Base-by-base conservation (phyloP, 2,113 vertebrate genomes). In the Cercopithecus mona region DNA sequence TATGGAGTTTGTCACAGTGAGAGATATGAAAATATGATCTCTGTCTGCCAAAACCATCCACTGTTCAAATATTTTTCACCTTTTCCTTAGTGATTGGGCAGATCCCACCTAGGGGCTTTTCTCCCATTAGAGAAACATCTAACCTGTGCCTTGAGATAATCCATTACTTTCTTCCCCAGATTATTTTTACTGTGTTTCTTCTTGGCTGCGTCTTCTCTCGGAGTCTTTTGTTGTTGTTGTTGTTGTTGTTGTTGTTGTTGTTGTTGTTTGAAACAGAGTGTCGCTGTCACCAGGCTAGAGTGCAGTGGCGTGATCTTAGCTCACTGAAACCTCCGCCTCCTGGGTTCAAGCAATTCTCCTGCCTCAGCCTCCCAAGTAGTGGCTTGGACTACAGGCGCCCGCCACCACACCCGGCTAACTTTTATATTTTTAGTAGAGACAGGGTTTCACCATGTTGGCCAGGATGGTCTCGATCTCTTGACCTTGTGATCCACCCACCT, bases 1-100 rank as follows among this genome's bases (percentile, higher is more conserved):
- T 72, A 0, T 55, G 68, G 61, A 68, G 90, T 80, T 35, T 87
- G 40, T 83, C 80, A 81, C 18, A 76, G 40, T 66, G 52, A 87
- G 50, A 94, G 12, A 43, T 73, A 59, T 55, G 48, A 93, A 79
- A 90, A 92, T 79, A 83, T 32, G 59, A 57, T n/a, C 75, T 93
- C 84, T 92, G 64, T 79, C 52, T 89, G 61, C 83, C 68, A 55
- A 81, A 96, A 89, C 32, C 79, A 57, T 72, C 64, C 75, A 96
- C 27, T 80, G 75, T 86, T 96, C 82, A 96, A 64, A 50, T 93
- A 79, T 70, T 86, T 83, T 40, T n/a, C 1, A 50, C 32, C 5
- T 70, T 95, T 61, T 93, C 86, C 40, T 89, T 78, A 22, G 32
- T 38, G 75, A 96, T 83, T 75, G 57, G 20, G 52, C 20, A 75